These are phyloP conservation scores for Lasaia peninsularis DNA, from an alignment of 1,140 invertebrate genomes.

Conservation along the genomic window DNA sequence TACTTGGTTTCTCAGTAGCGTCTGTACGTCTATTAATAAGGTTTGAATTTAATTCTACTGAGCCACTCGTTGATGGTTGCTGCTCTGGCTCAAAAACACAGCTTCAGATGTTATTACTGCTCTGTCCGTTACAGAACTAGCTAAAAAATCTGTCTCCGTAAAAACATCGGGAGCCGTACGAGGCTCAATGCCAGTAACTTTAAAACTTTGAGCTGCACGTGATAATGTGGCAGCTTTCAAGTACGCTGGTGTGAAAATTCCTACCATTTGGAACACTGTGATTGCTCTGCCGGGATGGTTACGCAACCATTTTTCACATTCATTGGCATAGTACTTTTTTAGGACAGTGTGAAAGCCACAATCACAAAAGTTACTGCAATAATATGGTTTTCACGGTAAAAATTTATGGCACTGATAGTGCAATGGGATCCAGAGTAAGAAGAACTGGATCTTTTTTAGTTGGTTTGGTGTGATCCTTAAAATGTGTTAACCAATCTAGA, in stretches of 20 bases:
- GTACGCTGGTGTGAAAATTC: slow-evolving; percentile 2
- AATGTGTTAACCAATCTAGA: slow-evolving; percentile 1
- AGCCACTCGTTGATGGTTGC: neutral
- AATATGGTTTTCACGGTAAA: too few relatives aligned
- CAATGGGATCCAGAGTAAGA: too few relatives aligned
- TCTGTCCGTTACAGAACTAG: slow-evolving; percentile 15
- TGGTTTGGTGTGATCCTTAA: too few relatives aligned
- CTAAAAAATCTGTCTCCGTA: slow-evolving; percentile 6
- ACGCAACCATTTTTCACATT: slow-evolving; percentile 14
- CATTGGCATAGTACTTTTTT: neutral
- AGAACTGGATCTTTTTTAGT: too few relatives aligned
- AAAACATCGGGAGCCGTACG: slow-evolving; percentile 7
- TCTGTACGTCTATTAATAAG: neutral
- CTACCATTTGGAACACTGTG: slow-evolving; percentile 2
- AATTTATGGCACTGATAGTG: too few relatives aligned
- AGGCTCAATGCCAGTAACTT: slow-evolving; percentile 11
- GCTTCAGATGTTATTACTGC: neutral
- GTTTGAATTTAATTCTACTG: neutral
- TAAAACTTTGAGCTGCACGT: slow-evolving; percentile 11
- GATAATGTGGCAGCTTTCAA: slow-evolving; percentile 4
- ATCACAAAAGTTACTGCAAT: neutral
- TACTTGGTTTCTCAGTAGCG: neutral
- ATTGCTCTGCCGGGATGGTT: slow-evolving; percentile 11
- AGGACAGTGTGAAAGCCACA: slow-evolving; percentile 2
- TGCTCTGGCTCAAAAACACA: neutral